Evolutionary conservation across 2,888 invertebrate species (phyloP).

Genomic region (Thecocarcelia acutangulata): DNA sequence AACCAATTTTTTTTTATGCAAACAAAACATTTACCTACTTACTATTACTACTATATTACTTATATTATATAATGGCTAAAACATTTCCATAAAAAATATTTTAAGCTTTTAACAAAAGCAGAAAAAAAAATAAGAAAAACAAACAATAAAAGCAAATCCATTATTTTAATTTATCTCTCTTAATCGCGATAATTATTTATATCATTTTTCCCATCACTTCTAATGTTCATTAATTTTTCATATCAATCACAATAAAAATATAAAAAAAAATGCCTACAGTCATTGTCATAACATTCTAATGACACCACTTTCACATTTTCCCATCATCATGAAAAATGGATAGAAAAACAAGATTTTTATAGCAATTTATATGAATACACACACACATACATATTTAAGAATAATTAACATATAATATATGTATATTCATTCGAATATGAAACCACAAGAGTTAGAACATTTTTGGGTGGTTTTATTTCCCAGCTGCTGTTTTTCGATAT

Average conservation of each 20-base stretch:
- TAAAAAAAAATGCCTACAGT: constrained; percentile 6
- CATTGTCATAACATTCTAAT: constrained; percentile 24
- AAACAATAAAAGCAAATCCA: neutral
- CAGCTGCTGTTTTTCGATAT: neutral
- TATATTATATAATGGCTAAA: too few species aligned
- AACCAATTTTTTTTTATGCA: too few species aligned
- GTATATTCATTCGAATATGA: too few species aligned
- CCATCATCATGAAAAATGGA: neutral
- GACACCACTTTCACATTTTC: constrained; percentile 5
- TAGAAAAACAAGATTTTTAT: neutral
- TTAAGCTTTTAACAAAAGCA: too few species aligned
- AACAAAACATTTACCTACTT: too few species aligned
- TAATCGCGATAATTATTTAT: constrained; percentile 40
- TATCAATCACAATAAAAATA: constrained; percentile 10
- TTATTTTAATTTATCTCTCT: neutral
- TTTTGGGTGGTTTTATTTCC: too few species aligned
- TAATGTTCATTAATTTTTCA: constrained; percentile 46
- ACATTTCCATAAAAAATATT: too few species aligned
- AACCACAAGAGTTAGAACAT: too few species aligned
- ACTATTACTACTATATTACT: too few species aligned
- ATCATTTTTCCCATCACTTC: constrained; percentile 38
- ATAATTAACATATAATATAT: too few species aligned
- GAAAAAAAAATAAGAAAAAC: neutral
- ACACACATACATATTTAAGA: too few species aligned
- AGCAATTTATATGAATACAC: neutral